Base-by-base conservation (phyloP, 2,888 invertebrate genomes). In the Octonoba sinensis region DNA sequence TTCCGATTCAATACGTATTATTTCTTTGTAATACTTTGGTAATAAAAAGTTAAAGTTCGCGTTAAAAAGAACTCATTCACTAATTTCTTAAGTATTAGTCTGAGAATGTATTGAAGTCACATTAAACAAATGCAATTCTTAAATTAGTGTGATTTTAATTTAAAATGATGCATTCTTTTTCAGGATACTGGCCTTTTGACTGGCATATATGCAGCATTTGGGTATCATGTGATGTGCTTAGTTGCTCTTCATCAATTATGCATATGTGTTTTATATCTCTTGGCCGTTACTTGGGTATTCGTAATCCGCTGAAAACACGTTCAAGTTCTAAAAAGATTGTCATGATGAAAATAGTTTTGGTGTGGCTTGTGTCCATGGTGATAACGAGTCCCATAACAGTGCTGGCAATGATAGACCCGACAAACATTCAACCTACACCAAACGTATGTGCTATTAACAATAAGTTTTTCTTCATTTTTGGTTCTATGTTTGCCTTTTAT, bases 401-500 rank as follows among this genome's bases (percentile, higher is more conserved):
- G 1, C 85, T 90, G 13, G 89, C 89, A 1, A 87, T 90, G 76
- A 86, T 88, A n/a, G 89, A 90, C 84, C 88, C 89, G 13, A 86
- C 88, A 51, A 90, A 90, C 84, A 88, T 91, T 65, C 85, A 86
- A 82, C 86, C 86, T 22, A 72, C 83, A 16, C 83, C 84, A 4
- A 69, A 83, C 44, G 79, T 86, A 24, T 91, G 91, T 86, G 88
- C 87, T 73, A 89, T 91, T 84, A 86, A 86, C 83, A 87, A 87
- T 84, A 84, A 87, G 46, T 86, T 88, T 74, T 90, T 89, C 85
- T 87, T 96, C 89, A 92, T 96, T 79, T 95, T 96, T 86, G 98
- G 97, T 51, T 97, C 97, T 74, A 94, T 97, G 86, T 93, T 96
- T 86, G 96, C 96, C 86, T 98, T 98, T 90, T 97, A 97, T 90